Conservation (phyloP, 1,140 invertebrate species). For the Linepithema humile region DNA sequence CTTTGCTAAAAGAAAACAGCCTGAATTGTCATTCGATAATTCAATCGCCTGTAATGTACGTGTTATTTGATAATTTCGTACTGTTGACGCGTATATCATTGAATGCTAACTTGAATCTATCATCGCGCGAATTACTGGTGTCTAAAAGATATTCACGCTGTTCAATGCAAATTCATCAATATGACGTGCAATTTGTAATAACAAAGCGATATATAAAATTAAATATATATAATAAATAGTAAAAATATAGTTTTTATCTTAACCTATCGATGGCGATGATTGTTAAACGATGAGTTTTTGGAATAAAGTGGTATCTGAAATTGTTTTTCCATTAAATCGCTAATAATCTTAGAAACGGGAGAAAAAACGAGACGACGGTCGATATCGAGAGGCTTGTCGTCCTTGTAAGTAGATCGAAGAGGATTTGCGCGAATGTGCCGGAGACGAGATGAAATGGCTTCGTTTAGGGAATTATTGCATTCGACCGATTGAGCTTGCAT, state of each 20-base stretch:
- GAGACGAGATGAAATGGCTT: not conserved
- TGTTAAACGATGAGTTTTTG: slow-evolving; percentile 4
- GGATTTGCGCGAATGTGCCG: not conserved
- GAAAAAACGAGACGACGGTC: not conserved
- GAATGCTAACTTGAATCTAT: not conserved
- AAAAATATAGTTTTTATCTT: not conserved
- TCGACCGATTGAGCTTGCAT: not conserved
- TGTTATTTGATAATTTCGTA: not conserved
- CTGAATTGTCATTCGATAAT: not conserved
- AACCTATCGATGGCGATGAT: not conserved
- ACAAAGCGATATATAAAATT: not conserved
- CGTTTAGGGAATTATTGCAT: not conserved
- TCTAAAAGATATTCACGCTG: not conserved
- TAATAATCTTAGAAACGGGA: slow-evolving; percentile 60
- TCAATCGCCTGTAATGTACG: not conserved
- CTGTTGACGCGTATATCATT: not conserved
- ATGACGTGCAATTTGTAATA: not conserved
- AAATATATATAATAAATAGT: not conserved
- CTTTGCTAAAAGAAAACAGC: not conserved
- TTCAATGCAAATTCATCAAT: not conserved
- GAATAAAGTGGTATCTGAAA: slow-evolving; percentile 27
- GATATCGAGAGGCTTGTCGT: slow-evolving; percentile 6
- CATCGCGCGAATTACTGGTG: slow-evolving; percentile 10
- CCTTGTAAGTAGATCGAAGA: slow-evolving; percentile 25
- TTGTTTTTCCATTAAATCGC: slow-evolving; percentile 64